phyloP scores from a whole-genome alignment of 2,797 vertebrate species.

The Pantherophis vulpinus region DNA sequence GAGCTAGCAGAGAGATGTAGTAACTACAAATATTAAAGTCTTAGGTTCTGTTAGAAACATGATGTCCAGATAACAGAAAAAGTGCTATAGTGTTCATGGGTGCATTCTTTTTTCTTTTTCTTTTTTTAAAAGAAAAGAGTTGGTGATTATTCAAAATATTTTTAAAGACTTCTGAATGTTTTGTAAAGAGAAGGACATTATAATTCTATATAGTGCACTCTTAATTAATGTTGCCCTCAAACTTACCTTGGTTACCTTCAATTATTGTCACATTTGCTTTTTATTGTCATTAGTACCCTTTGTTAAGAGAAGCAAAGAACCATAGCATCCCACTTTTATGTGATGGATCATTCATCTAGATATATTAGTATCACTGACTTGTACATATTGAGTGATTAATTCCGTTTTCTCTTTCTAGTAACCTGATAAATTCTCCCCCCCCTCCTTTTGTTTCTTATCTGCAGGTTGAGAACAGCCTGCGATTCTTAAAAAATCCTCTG shows the following conservation, averaged over 20 bases:
- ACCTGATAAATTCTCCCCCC: not conserved
- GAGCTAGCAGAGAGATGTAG: not conserved
- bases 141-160: not conserved
- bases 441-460: not conserved
- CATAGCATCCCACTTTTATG: not conserved
- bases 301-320: not conserved
- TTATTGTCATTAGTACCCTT: not conserved
- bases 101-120: not conserved
- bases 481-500: not conserved
- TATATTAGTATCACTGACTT: not conserved
- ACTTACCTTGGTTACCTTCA: not conserved
- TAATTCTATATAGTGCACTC: not conserved
- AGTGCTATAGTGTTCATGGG: not conserved
- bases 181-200: not conserved
- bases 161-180: not conserved
- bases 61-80: not conserved
- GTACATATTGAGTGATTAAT: not conserved
- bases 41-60: not conserved
- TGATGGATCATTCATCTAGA: not conserved
- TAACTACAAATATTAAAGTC: not conserved
- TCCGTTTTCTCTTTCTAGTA: not conserved
- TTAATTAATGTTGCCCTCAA: not conserved
- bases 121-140: not conserved
- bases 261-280: not conserved
- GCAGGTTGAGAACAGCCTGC: conserved; percentile 24